These are phyloP conservation scores for Ivindomyrus marchei DNA, from an alignment of 2,113 vertebrate species.

Conservation along the genomic window DNA sequence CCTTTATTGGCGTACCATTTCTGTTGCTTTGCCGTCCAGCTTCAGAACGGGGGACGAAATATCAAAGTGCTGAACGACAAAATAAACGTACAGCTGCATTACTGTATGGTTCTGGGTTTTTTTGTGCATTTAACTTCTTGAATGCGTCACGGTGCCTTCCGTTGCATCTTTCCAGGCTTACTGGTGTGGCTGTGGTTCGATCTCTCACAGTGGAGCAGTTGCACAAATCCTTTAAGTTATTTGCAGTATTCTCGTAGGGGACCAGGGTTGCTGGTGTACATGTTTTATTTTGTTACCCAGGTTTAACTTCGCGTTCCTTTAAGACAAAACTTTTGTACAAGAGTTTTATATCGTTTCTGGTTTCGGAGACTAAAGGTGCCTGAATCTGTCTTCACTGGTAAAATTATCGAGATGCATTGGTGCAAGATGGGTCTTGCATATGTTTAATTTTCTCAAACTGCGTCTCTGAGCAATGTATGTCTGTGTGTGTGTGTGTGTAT, in stretches of 20 bases:
- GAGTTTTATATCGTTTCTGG: slow-evolving; percentile 46
- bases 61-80: slow-evolving; percentile 32
- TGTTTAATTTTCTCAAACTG: slow-evolving; percentile 58
- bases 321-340: slow-evolving; percentile 48
- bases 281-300: slow-evolving; percentile 42
- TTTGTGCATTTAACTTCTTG: slow-evolving; percentile 48
- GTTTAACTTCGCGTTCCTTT: slow-evolving; percentile 18
- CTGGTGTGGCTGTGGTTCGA: slow-evolving; percentile 72
- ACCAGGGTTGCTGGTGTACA: slow-evolving; percentile 59
- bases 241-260: slow-evolving; percentile 77
- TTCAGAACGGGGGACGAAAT: slow-evolving; percentile 50
- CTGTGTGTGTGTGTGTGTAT: slow-evolving; percentile 5
- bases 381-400: slow-evolving; percentile 29
- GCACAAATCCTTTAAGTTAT: slow-evolving; percentile 59
- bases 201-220: slow-evolving; percentile 66
- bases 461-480: slow-evolving; percentile 43
- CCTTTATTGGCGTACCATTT: slow-evolving; percentile 34
- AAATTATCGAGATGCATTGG: slow-evolving; percentile 35
- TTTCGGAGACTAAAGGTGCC: slow-evolving; percentile 49
- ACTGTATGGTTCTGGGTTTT: slow-evolving; percentile 68
- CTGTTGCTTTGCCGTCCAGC: slow-evolving; percentile 55
- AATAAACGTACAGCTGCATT: slow-evolving; percentile 81
- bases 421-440: slow-evolving; percentile 42
- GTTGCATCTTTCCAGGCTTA: slow-evolving; percentile 85
- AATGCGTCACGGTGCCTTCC: slow-evolving; percentile 96